Base-by-base conservation (phyloP, 2,888 invertebrate genomes). In the Acrobasis repandana region DNA sequence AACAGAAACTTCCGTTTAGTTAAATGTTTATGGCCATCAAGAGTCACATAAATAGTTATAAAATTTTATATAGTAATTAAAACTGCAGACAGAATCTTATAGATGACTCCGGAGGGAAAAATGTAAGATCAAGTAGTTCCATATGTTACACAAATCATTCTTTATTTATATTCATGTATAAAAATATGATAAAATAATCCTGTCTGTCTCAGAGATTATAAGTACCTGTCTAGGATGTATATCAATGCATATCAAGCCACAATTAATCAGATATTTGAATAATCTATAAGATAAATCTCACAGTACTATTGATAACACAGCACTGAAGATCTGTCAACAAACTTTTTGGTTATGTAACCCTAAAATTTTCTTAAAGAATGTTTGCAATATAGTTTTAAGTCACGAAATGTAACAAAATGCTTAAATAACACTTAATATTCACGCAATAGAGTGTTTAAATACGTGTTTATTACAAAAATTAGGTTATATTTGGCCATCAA, bases 301-400 rank as follows among this genome's bases (percentile, higher is more conserved):
- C 33, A 20, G 8, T 46, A 28, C n/a, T 57, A 56, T 57, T 64
- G 63, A 65, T 68, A 71, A 68, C 65, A 62, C 56, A 64, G 58
- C 70, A 67, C 64, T 63, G 67, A 59, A 68, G 69, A 75, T 69
- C 74, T 82, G 76, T 80, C 77, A 82, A 80, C 76, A 82, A 80
- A 74, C 67, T 71, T 75, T 16, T 77, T 75, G 75, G 83, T 88
- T 88, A 88, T 85, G 80, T 88, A 88, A 88, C 75, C 69, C 14
- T 54, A n/a, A 1, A 2, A 52, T 36, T 6, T 52, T 52, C 16
- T 10, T 18, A 36, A n/a, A 52, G 36, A 52, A 36, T 16, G 11
- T 9, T 10, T 52, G 0, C 60, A 67, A 34, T 33, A 15, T 2
- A 14, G 4, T 16, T 46, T 14, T 15, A 14, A 16, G 15, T 14